Evolutionary conservation across 2,797 vertebrate genomes (phyloP), one percentile per base, ranked within the genome.

Genomic region (Sebastes wilsoni): DNA sequence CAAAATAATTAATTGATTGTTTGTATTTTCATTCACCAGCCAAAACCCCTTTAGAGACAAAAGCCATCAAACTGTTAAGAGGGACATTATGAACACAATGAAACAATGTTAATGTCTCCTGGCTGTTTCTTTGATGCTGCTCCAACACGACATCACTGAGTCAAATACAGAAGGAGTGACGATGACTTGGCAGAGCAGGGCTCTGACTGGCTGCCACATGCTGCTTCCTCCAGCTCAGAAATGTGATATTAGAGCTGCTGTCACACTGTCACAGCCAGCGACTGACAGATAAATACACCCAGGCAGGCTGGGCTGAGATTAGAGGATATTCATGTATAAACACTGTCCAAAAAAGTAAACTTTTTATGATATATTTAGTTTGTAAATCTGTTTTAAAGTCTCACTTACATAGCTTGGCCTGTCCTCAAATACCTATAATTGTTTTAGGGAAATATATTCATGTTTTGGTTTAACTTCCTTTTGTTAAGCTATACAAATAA

Each of bases 191-290:
- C 87, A 85, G 20, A 59, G 80, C 25, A 12, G 30, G 27, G 12
- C 60, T 77, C 54, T 38, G 36, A 82, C 52, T 68, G 8, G 60
- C 73, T 69, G 81, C 79, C 85, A 82, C 28, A n/a, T 42, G 77
- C 61, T 34, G 76, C 68, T 71, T 84, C 68, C 81, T 65, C 12
- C 66, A 61, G 66, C 76, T 65, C 4, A 0, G 74, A 79, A 81
- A 88, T 79, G 60, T 78, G 80, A 88, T 84, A 83, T 75, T 8
- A 62, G 72, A 84, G 67, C 67, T 65, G 55, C 65, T 74, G 78
- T 81, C 77, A 73, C 74, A 36, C 75, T 49, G 52, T 85, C 73
- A 79, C 81, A 76, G 61, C 80, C 85, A 74, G 58, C 55, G 18
- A 18, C 70, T 79, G 64, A 34, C n/a, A 22, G 49, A 75, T 34